Evolutionary conservation across 2,797 vertebrate species (phyloP).

Genomic region (Cyclura pinguis): DNA sequence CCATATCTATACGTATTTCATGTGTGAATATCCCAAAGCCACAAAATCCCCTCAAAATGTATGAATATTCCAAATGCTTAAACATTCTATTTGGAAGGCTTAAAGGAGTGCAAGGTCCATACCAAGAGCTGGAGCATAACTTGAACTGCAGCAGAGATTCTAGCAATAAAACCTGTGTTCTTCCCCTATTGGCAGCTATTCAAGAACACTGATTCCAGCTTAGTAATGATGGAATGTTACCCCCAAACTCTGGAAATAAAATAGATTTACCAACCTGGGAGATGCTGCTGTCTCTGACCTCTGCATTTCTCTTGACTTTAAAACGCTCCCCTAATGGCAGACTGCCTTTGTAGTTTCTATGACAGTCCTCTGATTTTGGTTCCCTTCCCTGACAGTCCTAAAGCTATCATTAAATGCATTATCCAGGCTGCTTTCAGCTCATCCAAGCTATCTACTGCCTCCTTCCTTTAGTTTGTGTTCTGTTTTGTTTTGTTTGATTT

Average conservation of each 20-base stretch:
- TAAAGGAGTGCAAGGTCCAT: background rate
- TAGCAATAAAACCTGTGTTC: background rate
- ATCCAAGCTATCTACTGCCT: background rate
- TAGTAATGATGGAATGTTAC: constrained; percentile 2
- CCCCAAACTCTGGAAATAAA: background rate
- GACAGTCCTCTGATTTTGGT: background rate
- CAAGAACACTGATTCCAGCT: background rate
- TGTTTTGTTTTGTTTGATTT: too few species aligned
- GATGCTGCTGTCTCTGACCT: background rate
- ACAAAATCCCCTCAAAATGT: background rate
- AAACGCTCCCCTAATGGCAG: background rate
- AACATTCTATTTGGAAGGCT: background rate
- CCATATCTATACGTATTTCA: background rate
- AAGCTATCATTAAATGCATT: background rate
- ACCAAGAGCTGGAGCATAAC: background rate
- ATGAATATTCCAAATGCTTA: background rate
- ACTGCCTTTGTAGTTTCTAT: background rate
- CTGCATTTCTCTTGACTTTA: background rate
- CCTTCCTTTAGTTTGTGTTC: background rate
- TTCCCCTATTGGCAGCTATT: background rate
- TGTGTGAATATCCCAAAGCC: background rate
- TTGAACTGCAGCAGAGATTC: background rate
- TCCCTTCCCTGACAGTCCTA: background rate
- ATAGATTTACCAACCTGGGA: background rate
- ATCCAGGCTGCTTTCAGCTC: background rate